A percentile compares a stretch with the other conserved stretches of the same genome.
Conservation (phyloP, 2,888 invertebrate genomes). For the Harpalus rubripes region DNA sequence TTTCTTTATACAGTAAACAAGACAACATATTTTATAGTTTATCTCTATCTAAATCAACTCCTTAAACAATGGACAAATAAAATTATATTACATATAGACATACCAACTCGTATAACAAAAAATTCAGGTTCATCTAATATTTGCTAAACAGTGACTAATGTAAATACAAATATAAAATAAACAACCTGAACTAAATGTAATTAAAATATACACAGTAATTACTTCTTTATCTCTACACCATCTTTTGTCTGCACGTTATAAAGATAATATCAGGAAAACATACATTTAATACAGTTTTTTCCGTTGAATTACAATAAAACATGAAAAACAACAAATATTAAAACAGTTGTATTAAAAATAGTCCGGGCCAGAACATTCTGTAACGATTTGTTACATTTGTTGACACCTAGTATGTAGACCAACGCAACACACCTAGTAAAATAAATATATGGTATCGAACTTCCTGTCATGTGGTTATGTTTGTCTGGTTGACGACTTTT, state of each 20-base stretch:
- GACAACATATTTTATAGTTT: too few species aligned
- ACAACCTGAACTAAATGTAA: background rate
- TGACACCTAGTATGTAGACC: background rate
- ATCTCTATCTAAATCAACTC: too few species aligned
- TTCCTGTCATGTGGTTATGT: background rate
- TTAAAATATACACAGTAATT: background rate
- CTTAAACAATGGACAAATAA: too few species aligned
- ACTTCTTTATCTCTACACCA: background rate
- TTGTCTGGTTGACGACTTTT: background rate
- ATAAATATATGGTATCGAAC: background rate
- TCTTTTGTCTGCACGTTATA: background rate
- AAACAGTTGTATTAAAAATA: background rate
- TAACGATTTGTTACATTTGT: slow-evolving; percentile 10
- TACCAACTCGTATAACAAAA: background rate
- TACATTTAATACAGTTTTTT: background rate
- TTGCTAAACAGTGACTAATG: background rate
- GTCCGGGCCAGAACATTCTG: background rate
- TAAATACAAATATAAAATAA: background rate
- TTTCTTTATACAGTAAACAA: too few species aligned
- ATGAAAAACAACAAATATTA: background rate
- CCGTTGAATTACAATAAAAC: background rate
- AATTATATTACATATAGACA: too few species aligned
- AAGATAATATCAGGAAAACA: background rate
- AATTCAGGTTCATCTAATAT: background rate
- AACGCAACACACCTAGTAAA: background rate